A percentile compares a stretch with the other conserved stretches of the same genome.
These are phyloP conservation scores for Furcifer pardalis DNA, from an alignment of 2,797 vertebrate species.

Conservation along the genomic window DNA sequence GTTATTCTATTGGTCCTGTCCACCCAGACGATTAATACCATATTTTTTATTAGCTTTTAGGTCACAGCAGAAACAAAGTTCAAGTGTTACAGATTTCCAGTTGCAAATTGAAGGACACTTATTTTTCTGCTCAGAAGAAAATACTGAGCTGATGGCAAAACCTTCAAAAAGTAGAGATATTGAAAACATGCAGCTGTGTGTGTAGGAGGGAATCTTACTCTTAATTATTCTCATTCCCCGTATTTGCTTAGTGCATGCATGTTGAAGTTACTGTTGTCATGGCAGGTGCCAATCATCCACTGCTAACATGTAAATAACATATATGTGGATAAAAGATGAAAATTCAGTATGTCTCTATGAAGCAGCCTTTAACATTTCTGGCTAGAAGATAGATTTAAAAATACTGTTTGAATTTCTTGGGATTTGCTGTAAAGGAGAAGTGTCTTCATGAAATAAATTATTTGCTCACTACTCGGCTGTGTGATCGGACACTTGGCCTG, in stretches of 20 bases:
- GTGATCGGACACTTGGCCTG: background rate
- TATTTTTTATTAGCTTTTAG: slow-evolving; percentile 32
- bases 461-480: background rate
- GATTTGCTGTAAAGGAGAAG: background rate
- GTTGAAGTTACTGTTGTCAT: background rate
- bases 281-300: background rate
- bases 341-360: slow-evolving; percentile 1
- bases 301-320: background rate
- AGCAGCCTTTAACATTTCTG: background rate
- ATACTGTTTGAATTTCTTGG: background rate
- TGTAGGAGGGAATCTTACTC: background rate
- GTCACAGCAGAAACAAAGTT: slow-evolving; percentile 27
- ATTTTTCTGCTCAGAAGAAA: slow-evolving; percentile 19
- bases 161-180: background rate
- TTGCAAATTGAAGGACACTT: slow-evolving; percentile 19
- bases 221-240: background rate
- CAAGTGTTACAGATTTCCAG: slow-evolving; percentile 28
- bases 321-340: background rate
- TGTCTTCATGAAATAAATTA: background rate
- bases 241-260: background rate
- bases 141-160: slow-evolving; percentile 18
- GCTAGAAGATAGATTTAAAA: background rate
- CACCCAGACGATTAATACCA: background rate
- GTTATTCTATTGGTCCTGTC: slow-evolving; percentile 1
- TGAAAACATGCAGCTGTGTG: background rate